A percentile compares a stretch with the other conserved stretches of the same genome.
Evolutionary conservation across 2,888 invertebrate species (phyloP).

Genomic region (Stenodera caucasica): DNA sequence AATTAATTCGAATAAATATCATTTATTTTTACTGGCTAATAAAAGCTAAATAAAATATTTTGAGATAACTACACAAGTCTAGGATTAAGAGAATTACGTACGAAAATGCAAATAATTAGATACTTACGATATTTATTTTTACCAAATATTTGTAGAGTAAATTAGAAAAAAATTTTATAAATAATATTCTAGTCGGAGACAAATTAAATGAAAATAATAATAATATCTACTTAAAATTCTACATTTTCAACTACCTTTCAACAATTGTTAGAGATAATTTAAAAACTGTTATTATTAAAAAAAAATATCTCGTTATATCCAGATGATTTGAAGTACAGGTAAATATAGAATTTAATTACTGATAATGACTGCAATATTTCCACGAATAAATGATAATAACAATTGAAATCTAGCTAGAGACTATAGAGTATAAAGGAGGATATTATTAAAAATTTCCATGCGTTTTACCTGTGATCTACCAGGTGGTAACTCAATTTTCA

Average conservation of each 20-base stretch:
- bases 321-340: background rate
- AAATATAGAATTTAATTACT: background rate
- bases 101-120: background rate
- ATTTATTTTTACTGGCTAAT: too few relatives aligned
- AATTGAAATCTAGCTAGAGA: background rate
- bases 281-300: too few relatives aligned
- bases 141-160: background rate
- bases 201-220: background rate
- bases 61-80: background rate
- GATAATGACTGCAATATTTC: background rate
- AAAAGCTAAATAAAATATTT: background rate
- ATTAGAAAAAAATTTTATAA: background rate
- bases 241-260: too few relatives aligned
- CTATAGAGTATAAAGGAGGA: background rate
- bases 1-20: too few relatives aligned
- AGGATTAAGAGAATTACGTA: background rate
- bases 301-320: background rate
- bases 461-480: conserved; percentile 44
- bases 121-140: background rate
- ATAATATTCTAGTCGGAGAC: background rate
- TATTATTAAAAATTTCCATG: background rate
- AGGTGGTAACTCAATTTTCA: conserved; percentile 44
- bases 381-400: background rate
- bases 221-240: background rate
- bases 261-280: too few relatives aligned